phyloP scores from a whole-genome alignment of 2,888 invertebrate genomes.

The Lapara coniferarum region DNA sequence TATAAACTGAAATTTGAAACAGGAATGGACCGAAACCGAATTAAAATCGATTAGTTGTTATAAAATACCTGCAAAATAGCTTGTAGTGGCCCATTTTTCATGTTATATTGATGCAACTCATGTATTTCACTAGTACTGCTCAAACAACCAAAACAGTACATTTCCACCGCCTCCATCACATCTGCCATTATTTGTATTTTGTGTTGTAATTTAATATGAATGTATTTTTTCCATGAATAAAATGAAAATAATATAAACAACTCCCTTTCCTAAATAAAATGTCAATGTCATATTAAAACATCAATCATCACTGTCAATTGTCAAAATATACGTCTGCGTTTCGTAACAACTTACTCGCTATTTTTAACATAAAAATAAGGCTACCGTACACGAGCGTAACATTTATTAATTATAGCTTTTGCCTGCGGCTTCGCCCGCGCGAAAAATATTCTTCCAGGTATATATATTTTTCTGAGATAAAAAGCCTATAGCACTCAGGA shows the following conservation, averaged over 20 bases:
- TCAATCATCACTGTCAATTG: no score
- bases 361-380: no score
- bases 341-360: no score
- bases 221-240: not conserved
- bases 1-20: not conserved
- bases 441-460: no score
- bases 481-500: no score
- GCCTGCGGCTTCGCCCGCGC: no score
- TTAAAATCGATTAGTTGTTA: not conserved
- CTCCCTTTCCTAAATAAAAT: not conserved
- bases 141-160: slow-evolving; percentile 61
- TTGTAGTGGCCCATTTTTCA: slow-evolving; percentile 54
- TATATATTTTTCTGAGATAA: no score
- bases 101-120: slow-evolving; percentile 44
- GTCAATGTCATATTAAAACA: not conserved
- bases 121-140: slow-evolving; percentile 42
- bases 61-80: slow-evolving; percentile 61
- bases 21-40: no score
- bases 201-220: not conserved
- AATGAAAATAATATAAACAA: not conserved
- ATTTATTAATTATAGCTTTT: no score
- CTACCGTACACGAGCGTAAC: no score
- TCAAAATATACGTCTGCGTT: not conserved
- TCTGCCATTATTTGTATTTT: slow-evolving; percentile 18
- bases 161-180: slow-evolving; percentile 19